Evolutionary conservation across 2,797 vertebrate species (phyloP).

Genomic region (Neosilurus hyrtlii): DNA sequence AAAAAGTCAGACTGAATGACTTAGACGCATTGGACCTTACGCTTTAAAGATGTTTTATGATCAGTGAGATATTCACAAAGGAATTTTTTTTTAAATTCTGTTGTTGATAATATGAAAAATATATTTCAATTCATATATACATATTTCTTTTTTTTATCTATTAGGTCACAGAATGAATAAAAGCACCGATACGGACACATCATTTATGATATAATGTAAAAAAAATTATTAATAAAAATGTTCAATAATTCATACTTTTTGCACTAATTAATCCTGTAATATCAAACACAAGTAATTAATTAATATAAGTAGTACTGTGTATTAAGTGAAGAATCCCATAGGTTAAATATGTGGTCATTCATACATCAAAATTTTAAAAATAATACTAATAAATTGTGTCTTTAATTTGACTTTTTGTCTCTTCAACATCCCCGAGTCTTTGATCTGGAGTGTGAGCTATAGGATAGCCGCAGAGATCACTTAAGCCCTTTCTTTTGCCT

Average conservation of each 20-base stretch:
- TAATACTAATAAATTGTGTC: too few relatives aligned
- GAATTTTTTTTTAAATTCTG: background rate
- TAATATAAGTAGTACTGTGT: background rate
- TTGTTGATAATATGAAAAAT: background rate
- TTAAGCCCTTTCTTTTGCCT: constrained; percentile 70
- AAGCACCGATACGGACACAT: background rate
- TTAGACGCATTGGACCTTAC: background rate
- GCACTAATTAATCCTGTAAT: background rate
- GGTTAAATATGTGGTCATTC: background rate
- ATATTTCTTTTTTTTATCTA: background rate
- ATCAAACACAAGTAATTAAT: background rate
- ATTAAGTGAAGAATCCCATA: background rate
- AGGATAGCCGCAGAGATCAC: constrained; percentile 67
- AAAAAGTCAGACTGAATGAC: constrained; percentile 16
- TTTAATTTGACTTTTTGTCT: constrained; percentile 38
- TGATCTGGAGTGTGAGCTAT: constrained; percentile 62
- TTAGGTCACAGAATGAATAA: background rate
- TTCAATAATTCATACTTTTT: background rate
- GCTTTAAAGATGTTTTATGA: background rate
- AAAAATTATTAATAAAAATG: background rate
- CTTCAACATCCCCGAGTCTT: constrained; percentile 41
- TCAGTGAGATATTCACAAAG: too few relatives aligned
- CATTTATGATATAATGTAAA: background rate
- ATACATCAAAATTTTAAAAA: background rate
- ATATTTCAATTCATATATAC: background rate